Percentiles rank a stretch among this genome's conserved stretches.
Conservation (phyloP, 2,888 invertebrate genomes). For the Pachymerium ferrugineum region DNA sequence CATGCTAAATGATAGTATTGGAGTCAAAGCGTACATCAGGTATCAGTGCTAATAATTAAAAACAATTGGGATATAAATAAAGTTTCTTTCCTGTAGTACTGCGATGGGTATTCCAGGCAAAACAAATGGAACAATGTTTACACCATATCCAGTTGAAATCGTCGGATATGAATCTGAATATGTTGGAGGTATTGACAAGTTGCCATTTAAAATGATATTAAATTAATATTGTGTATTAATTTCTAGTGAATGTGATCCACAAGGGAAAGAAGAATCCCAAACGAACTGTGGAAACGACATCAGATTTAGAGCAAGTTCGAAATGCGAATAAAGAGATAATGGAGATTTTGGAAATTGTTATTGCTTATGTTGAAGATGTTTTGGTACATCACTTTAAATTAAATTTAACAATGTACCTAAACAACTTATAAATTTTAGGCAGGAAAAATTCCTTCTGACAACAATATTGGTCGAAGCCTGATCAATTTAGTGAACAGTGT, state of each 20-base stretch:
- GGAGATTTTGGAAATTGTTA: conserved; percentile 64
- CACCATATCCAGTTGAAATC: conserved; percentile 84
- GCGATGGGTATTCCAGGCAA: conserved; percentile 85
- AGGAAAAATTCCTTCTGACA: conserved; percentile 67
- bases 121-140: conserved; percentile 92
- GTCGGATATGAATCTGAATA: conserved; percentile 85
- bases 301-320: conserved; percentile 67
- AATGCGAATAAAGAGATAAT: conserved; percentile 76
- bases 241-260: conserved; percentile 66
- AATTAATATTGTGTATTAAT: conserved; percentile 31
- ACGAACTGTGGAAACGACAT: conserved; percentile 54
- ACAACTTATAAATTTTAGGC: conserved; percentile 47
- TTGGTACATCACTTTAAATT: conserved; percentile 48
- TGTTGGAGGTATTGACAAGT: conserved; percentile 53
- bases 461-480: conserved; percentile 81
- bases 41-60: conserved; percentile 40
- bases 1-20: conserved; percentile 80
- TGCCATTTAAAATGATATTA: background rate
- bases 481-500: conserved; percentile 86
- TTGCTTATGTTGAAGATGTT: conserved; percentile 87
- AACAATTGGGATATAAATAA: background rate
- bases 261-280: conserved; percentile 66
- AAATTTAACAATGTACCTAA: background rate
- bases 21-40: conserved; percentile 85
- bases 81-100: conserved; percentile 35